Base-by-base conservation (phyloP, 2,113 vertebrate species). In the Ictidomys tridecemlineatus region DNA sequence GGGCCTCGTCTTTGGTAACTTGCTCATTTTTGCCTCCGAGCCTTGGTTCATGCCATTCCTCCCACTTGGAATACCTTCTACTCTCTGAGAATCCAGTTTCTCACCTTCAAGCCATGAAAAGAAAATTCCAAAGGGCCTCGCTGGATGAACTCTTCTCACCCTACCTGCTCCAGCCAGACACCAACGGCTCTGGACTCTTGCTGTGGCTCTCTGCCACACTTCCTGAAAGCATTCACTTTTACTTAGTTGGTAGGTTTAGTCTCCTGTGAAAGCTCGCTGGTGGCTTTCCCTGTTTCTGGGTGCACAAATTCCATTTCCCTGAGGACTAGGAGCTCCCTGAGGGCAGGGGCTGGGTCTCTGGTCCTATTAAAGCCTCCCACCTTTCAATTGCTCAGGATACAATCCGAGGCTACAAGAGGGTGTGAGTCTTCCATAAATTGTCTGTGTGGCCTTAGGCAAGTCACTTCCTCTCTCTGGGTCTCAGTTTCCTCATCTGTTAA, bases 401-500 rank as follows among this genome's bases (percentile, higher is more conserved):
- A 48, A 39, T 67, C 79, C 94, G 51, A 78, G 69, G 26, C 86
- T 73, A 65, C 51, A 65, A 26, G 51, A 92, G 87, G 80, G 76
- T 83, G 77, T 95, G 65, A 53, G 78, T 61, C 76, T 51, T 79
- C 58, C 65, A 37, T 78, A 77, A 76, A 61, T 48, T 28, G 28
- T 63, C 78, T 48, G 18, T n/a, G 61, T 82, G 84, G 83, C 95
- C 96, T 93, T 72, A 80, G 90, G 96, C 94, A 82, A 94, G 51
- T 76, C 67, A 77, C 95, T 97, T 97, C 96, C 92, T 79, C 30
- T 91, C 91, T 84, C 69, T 89, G 89, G 90, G 95, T 85, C 96
- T 95, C 90, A 91, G 95, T 96, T 89, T 98, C 88, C 97, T 96
- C 91, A 77, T 82, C 94, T 97, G 91, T 94, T 94, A 96, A 96